Percentiles rank a stretch among this genome's conserved stretches.
Conservation (phyloP, 2,888 invertebrate genomes). For the Drosophila algonquin region DNA sequence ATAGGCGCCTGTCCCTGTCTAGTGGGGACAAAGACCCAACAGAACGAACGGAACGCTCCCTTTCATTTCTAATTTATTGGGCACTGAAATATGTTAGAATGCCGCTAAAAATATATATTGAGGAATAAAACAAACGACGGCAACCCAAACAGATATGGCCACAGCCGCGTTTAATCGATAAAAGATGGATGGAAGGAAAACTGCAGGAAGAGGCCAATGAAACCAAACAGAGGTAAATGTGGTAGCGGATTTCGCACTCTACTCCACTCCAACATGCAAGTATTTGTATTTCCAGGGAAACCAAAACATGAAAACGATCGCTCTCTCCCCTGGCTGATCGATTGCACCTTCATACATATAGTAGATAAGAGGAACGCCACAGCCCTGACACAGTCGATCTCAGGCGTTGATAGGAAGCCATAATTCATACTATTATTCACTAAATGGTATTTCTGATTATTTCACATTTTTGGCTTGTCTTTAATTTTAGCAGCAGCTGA, state of each 20-base stretch:
- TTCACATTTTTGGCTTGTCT: neutral
- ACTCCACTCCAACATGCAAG: slow-evolving; percentile 1
- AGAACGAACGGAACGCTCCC: slow-evolving; percentile 43
- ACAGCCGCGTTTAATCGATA: slow-evolving; percentile 70
- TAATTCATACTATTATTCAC: slow-evolving; percentile 40
- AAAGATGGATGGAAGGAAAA: slow-evolving; percentile 42
- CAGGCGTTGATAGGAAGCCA: slow-evolving; percentile 52
- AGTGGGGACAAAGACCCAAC: slow-evolving; percentile 45
- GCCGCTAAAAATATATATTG: slow-evolving; percentile 46
- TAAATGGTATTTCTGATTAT: slow-evolving; percentile 8
- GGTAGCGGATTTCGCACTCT: neutral
- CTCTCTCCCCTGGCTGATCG: slow-evolving; percentile 39
- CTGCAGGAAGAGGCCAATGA: slow-evolving; percentile 24
- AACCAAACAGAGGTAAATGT: slow-evolving; percentile 47
- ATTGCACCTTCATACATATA: slow-evolving; percentile 42
- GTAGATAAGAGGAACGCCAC: slow-evolving; percentile 63
- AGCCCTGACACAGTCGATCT: slow-evolving; percentile 63
- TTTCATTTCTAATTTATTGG: slow-evolving; percentile 57
- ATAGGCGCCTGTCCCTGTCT: slow-evolving; percentile 40
- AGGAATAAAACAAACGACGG: slow-evolving; percentile 4
- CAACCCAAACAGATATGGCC: neutral
- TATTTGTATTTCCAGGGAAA: neutral
- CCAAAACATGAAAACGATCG: slow-evolving; percentile 21
- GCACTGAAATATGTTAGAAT: slow-evolving; percentile 26
- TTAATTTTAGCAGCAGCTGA: slow-evolving; percentile 2